Conservation (phyloP, 2,113 vertebrate genomes). For the Amphiprion ocellaris region DNA sequence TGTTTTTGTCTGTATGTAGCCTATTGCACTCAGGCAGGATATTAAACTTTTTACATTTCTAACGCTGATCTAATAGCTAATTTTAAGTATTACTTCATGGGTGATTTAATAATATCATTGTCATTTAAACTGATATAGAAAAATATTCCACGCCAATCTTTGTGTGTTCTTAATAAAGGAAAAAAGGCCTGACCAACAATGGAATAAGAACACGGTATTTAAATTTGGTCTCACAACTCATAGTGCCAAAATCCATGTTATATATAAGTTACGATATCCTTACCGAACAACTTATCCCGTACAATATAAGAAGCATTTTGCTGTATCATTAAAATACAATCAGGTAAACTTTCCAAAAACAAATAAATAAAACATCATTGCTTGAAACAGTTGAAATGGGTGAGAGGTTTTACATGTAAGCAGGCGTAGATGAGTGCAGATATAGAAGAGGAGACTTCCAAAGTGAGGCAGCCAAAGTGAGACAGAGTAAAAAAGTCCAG, state of each 20-base stretch:
- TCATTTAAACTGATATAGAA: neutral
- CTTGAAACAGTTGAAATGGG: conserved; percentile 1
- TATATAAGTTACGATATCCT: neutral
- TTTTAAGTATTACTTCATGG: neutral
- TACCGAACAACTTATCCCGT: neutral
- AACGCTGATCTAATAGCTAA: neutral
- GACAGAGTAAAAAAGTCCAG: conserved; percentile 22
- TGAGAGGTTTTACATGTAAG: conserved; percentile 43
- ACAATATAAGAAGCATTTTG: neutral
- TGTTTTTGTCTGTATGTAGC: no score
- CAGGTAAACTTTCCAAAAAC: neutral
- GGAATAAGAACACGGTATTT: no score
- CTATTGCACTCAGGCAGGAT: neutral
- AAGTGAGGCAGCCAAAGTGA: conserved; percentile 20
- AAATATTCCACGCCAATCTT: no score
- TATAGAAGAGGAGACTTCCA: conserved; percentile 4
- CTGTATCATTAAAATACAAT: conserved; percentile 5
- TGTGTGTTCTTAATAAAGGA: no score
- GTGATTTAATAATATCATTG: neutral
- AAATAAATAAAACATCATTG: conserved; percentile 36
- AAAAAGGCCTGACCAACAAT: no score
- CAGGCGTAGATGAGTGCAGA: conserved; percentile 16
- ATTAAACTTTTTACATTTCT: neutral
- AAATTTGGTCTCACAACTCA: no score
- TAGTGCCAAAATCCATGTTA: neutral